Conservation (phyloP, 2,888 invertebrate species). For the Theretra japonica region DNA sequence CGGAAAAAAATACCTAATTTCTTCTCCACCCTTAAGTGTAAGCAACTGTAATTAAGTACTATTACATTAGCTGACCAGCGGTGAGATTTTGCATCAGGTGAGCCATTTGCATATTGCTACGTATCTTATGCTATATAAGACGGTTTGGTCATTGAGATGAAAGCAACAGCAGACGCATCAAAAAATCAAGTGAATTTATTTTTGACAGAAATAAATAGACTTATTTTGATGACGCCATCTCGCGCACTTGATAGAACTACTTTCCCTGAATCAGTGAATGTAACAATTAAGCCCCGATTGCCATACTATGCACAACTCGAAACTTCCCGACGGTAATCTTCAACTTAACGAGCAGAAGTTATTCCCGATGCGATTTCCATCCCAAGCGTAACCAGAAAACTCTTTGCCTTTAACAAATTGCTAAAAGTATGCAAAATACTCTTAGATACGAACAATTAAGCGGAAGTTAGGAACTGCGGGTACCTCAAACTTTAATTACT, state of each 20-base stretch:
- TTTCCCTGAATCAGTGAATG: constrained; percentile 3
- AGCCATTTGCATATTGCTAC: too few relatives aligned
- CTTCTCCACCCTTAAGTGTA: not conserved
- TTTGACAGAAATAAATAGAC: not conserved
- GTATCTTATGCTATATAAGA: too few relatives aligned
- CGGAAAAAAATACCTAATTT: too few relatives aligned
- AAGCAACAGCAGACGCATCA: not conserved
- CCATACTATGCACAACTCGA: constrained; percentile 1
- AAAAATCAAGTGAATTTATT: not conserved
- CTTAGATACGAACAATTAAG: constrained; percentile 25
- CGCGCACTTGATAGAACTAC: not conserved
- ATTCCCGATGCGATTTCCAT: constrained; percentile 22
- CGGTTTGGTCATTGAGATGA: too few relatives aligned
- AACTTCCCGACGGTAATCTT: constrained; percentile 20
- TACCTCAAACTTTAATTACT: constrained; percentile 28
- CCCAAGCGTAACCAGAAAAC: constrained; percentile 15
- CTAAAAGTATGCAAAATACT: constrained; percentile 25
- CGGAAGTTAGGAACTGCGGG: constrained; percentile 11
- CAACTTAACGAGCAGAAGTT: constrained; percentile 20
- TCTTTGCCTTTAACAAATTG: constrained; percentile 24
- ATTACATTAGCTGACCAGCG: not conserved
- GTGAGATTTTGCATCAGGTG: too few relatives aligned
- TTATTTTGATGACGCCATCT: constrained; percentile 1
- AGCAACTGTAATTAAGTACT: not conserved
- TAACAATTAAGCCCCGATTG: constrained; percentile 8